Base-by-base conservation (phyloP, 2,113 vertebrate genomes). In the Salvelinus sp. region DNA sequence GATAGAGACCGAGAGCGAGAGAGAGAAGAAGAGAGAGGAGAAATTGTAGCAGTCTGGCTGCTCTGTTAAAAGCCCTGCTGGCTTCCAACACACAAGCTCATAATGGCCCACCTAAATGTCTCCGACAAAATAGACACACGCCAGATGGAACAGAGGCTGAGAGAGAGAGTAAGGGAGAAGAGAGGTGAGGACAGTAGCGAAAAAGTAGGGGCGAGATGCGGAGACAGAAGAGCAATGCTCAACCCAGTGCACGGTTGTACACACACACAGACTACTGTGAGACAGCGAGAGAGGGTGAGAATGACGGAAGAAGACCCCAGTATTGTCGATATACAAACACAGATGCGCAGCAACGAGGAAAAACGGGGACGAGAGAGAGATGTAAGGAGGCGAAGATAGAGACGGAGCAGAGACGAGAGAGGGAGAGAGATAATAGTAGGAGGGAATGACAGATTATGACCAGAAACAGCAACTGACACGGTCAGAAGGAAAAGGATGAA, bases 121-220 rank as follows among this genome's bases (percentile, higher is more conserved):
- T 72, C 70, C 2, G 38, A 83, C 71, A 77, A 87, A 89, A 86
- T 78, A 86, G 83, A 86, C 73, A 14, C 0, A 0, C 20, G 44
- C 73, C 30, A 82, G 80, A 85, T 71, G 69, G 74, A 60, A 44
- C 7, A 44, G 38, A 44, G 38, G 38, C 9, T 2, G 9, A 44
- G 38, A 44, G 73, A 25, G 58, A 67, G 38, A 74, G 69, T 77
- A 16, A 27, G 58, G 44, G 70, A 75, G 23, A 20, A 20, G 25
- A 69, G 47, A 5, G 20, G 27, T 44, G 28, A 72, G 70, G 23
- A n/a, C 6, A 48, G n/a, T 33, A 13, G 44, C 10, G 28, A 38
- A 12, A 68, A 20, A 68, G 28, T n/a, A 68, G 22, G 69, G n/a
- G n/a, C 16, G 38, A 22, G 12, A 70, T 2, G 33, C 4, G 66